A percentile compares a stretch with the other conserved stretches of the same genome.
These are phyloP conservation scores for Ormyrus labotus DNA, from an alignment of 2,888 invertebrate species.

Conservation along the genomic window DNA sequence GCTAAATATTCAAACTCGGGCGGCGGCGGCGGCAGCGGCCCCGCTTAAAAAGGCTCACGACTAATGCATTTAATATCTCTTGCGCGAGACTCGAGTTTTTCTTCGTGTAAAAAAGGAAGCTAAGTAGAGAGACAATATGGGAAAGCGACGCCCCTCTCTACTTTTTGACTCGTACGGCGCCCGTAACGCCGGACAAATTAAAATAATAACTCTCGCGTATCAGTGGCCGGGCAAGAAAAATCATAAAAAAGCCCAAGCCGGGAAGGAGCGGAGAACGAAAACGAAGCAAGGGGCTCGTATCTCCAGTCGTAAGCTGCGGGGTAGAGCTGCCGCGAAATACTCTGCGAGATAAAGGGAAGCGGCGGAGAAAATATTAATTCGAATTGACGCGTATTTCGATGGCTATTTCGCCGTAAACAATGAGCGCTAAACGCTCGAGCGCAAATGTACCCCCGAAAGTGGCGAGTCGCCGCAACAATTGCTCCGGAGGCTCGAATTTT, in stretches of 20 bases:
- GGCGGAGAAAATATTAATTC: neutral
- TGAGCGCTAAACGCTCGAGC: conserved; percentile 26
- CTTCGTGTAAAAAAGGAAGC: conserved; percentile 44
- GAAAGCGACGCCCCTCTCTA: conserved; percentile 18
- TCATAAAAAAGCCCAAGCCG: neutral
- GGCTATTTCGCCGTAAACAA: conserved; percentile 3
- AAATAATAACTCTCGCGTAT: conserved; percentile 61
- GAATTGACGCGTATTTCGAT: neutral
- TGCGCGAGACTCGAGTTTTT: conserved; percentile 38
- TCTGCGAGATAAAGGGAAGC: conserved; percentile 8
- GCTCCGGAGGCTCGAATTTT: conserved; percentile 41
- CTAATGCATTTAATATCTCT: conserved; percentile 57
- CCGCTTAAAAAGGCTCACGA: conserved; percentile 46
- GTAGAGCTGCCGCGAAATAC: conserved; percentile 42
- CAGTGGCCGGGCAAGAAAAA: conserved; percentile 46
- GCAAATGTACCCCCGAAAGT: conserved; percentile 25
- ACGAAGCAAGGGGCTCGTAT: conserved; percentile 52
- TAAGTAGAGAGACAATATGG: conserved; percentile 53
- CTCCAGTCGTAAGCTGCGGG: conserved; percentile 52
- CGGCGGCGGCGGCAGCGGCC: neutral
- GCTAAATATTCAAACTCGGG: conserved; percentile 53
- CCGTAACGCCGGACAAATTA: conserved; percentile 58
- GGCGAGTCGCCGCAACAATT: conserved; percentile 43
- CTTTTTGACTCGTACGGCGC: conserved; percentile 42
- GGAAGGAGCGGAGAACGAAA: conserved; percentile 22